Evolutionary conservation across 2,113 vertebrate species (phyloP).

Genomic region (Petrocephalus zakoni): DNA sequence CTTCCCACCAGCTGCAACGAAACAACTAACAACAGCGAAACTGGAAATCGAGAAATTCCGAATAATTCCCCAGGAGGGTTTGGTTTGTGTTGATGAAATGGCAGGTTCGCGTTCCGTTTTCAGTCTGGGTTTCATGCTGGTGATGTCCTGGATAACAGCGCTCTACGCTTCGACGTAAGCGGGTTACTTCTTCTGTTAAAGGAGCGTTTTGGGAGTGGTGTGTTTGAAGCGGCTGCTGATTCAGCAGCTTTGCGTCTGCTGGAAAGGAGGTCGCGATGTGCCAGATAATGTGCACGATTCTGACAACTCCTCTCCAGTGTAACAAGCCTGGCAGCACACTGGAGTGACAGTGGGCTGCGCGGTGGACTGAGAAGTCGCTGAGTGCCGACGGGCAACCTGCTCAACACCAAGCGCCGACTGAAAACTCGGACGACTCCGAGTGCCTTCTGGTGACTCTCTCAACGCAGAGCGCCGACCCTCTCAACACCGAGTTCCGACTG

Average conservation of each 20-base stretch:
- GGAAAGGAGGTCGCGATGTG: not conserved
- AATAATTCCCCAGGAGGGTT: not conserved
- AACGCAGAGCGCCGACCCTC: not conserved
- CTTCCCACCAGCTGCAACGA: not conserved
- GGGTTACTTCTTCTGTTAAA: not conserved
- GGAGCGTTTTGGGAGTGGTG: not conserved
- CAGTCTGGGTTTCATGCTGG: not conserved
- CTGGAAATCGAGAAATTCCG: not conserved
- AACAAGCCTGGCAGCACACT: not conserved
- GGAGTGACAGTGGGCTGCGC: not conserved
- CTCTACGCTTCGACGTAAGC: not conserved
- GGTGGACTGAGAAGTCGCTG: not conserved
- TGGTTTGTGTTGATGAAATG: not conserved
- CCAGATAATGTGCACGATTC: not conserved
- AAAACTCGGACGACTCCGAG: too few species aligned
- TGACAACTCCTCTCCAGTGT: not conserved
- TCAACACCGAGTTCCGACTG: not conserved
- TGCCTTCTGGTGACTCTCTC: not conserved
- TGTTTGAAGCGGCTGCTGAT: not conserved
- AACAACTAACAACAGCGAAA: not conserved
- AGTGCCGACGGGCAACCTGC: not conserved
- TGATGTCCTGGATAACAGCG: not conserved
- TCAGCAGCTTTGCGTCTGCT: not conserved
- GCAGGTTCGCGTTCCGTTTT: not conserved
- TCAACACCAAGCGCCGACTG: not conserved